These are phyloP conservation scores for Chymomyza caudatula DNA, from an alignment of 2,888 invertebrate genomes.

Conservation along the genomic window DNA sequence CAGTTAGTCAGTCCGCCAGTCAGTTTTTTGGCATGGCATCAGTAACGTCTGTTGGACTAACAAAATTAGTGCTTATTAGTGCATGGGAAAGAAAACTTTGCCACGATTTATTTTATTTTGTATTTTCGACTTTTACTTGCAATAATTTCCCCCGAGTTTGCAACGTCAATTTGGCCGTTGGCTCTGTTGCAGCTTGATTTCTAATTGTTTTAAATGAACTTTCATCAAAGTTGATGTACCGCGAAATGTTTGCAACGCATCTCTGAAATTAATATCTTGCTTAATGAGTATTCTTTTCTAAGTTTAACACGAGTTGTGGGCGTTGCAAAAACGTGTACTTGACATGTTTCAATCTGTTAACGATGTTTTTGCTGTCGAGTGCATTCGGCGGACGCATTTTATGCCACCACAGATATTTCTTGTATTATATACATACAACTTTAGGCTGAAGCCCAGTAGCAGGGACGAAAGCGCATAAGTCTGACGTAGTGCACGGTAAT, in stretches of 20 bases:
- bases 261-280: constrained; percentile 45
- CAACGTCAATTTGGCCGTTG: too few relatives aligned
- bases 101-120: constrained; percentile 27
- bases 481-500: too few relatives aligned
- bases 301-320: constrained; percentile 15
- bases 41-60: constrained; percentile 37
- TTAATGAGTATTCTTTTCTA: constrained; percentile 51
- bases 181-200: constrained; percentile 22
- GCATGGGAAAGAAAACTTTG: constrained; percentile 48
- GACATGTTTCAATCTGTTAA: background rate
- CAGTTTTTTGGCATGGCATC: constrained; percentile 1
- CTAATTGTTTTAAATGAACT: constrained; percentile 66
- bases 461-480: too few relatives aligned
- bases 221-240: constrained; percentile 51
- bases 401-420: too few relatives aligned
- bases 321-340: background rate
- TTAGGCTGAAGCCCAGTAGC: too few relatives aligned
- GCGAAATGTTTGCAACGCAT: constrained; percentile 45
- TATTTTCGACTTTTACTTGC: constrained; percentile 33
- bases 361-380: too few relatives aligned
- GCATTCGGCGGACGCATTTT: too few relatives aligned
- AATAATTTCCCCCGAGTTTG: constrained; percentile 55
- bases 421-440: too few relatives aligned
- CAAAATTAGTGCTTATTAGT: constrained; percentile 70
- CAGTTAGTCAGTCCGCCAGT: constrained; percentile 26